Evolutionary conservation across 2,888 invertebrate species (phyloP).

Genomic region (Hemistola chrysoprasaria): DNA sequence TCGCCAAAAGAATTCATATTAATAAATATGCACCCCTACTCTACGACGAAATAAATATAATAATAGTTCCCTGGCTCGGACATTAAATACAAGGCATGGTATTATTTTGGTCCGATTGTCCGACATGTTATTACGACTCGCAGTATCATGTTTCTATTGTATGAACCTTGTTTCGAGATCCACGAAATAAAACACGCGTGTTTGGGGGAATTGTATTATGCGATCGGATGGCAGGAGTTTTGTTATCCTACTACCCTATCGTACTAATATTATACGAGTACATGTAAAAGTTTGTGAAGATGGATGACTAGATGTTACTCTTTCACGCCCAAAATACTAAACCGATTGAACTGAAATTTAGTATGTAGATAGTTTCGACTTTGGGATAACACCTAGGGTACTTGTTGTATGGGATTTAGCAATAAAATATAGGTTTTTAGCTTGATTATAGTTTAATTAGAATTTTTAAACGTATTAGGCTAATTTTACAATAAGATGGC

Average conservation of each 20-base stretch:
- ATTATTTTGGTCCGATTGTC: constrained; percentile 56
- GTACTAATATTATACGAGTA: too few species aligned
- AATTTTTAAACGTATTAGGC: too few species aligned
- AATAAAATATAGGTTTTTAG: too few species aligned
- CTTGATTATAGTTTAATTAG: too few species aligned
- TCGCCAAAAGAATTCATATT: constrained; percentile 4
- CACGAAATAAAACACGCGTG: constrained; percentile 22
- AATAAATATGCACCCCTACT: constrained; percentile 25
- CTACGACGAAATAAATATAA: constrained; percentile 39
- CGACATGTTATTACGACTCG: constrained; percentile 51
- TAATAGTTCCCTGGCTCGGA: constrained; percentile 42
- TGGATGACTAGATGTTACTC: too few species aligned
- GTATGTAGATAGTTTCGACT: too few species aligned
- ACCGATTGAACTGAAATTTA: too few species aligned
- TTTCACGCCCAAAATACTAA: too few species aligned
- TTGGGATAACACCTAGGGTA: too few species aligned
- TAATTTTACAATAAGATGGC: too few species aligned
- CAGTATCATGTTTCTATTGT: constrained; percentile 50
- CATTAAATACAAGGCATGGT: constrained; percentile 48
- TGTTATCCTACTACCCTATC: not conserved
- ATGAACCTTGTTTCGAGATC: constrained; percentile 26
- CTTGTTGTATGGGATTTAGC: too few species aligned
- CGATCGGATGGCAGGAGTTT: constrained; percentile 1
- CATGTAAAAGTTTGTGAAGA: too few species aligned
- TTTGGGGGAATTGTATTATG: constrained; percentile 11